Conservation (phyloP, 1,140 invertebrate species). For the Tetramorium parvispinum region DNA sequence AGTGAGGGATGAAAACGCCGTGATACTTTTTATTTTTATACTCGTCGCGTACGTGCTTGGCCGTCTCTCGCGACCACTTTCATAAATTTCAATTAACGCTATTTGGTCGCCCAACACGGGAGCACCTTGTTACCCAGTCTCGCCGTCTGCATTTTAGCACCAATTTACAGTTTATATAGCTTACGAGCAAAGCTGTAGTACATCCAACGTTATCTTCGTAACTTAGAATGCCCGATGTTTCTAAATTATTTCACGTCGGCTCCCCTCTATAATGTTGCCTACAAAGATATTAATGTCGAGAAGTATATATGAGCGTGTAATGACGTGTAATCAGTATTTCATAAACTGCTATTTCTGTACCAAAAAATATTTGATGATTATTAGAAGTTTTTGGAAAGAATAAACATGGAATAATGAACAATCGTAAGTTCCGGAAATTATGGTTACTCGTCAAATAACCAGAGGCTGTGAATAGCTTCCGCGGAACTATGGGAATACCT, state of each 20-base stretch:
- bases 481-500: neutral
- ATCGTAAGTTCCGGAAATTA: neutral
- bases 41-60: constrained; percentile 48
- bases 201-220: constrained; percentile 38
- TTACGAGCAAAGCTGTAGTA: constrained; percentile 18
- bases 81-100: constrained; percentile 62
- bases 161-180: constrained; percentile 61
- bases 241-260: constrained; percentile 55
- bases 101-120: constrained; percentile 53
- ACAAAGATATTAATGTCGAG: neutral
- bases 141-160: constrained; percentile 57
- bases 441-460: constrained; percentile 16
- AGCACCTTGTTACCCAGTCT: constrained; percentile 53
- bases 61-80: constrained; percentile 52
- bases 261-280: neutral
- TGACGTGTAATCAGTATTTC: neutral
- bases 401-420: neutral
- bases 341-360: neutral
- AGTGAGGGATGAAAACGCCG: constrained; percentile 15
- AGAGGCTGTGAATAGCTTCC: neutral
- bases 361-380: neutral
- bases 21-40: constrained; percentile 47
- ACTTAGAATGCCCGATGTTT: constrained; percentile 37
- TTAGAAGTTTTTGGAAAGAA: neutral
- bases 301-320: neutral